phyloP scores from a whole-genome alignment of 2,113 vertebrate genomes.

The Lates calcarifer region DNA sequence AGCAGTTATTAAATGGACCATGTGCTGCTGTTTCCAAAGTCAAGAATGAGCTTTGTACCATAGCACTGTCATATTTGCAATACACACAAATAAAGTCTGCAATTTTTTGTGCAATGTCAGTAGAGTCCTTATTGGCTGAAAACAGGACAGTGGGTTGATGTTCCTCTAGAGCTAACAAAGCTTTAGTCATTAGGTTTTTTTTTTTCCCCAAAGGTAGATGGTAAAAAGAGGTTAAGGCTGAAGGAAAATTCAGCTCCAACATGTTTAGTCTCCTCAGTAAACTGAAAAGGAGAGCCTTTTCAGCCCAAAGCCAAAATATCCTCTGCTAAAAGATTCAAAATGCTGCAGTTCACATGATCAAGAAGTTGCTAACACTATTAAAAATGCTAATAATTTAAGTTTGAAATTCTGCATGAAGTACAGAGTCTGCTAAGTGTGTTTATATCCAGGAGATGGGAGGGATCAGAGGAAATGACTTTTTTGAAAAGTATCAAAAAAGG shows the following conservation, averaged over 20 bases:
- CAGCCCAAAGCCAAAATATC: neutral
- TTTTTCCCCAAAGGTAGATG: neutral
- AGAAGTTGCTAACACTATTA: neutral
- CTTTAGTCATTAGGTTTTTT: neutral
- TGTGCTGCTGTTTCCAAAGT: neutral
- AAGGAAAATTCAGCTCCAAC: neutral
- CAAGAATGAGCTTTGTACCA: neutral
- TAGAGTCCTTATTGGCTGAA: neutral
- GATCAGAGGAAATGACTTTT: slow-evolving; percentile 16
- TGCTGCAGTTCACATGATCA: neutral
- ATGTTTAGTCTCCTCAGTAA: neutral
- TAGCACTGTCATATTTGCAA: neutral
- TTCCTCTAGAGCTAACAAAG: neutral
- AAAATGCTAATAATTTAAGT: neutral
- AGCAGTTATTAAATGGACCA: neutral
- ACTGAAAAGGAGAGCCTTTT: neutral
- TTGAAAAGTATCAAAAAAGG: neutral
- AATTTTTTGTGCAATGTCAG: neutral
- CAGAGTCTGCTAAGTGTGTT: neutral
- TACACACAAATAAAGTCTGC: neutral
- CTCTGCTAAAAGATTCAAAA: neutral
- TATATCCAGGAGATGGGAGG: neutral
- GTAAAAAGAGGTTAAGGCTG: neutral
- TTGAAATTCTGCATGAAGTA: neutral
- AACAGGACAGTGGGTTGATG: neutral